These are phyloP conservation scores for human (Homo sapiens) DNA, from an alignment of 2,113 vertebrate species.

Conservation along the genomic window GRCh38 chr6:83730001-83730500, in stretches of 20 bases:
- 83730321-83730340: not conserved
- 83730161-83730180: not conserved
- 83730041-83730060: not conserved
- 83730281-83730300: not conserved
- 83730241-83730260: not conserved
- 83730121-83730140: not conserved
- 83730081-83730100: not conserved
- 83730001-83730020: not conserved
- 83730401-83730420: not conserved
- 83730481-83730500: not conserved
- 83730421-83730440: not conserved
- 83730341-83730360: not conserved
- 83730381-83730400: not conserved
- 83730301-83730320: not conserved
- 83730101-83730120: not conserved
- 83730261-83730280: not conserved
- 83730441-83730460: not conserved
- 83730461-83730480: not conserved
- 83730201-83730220: not conserved
- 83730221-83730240: not conserved
- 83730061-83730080: not conserved
- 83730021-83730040: not conserved
- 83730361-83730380: slow-evolving; percentile 26
- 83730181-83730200: not conserved
- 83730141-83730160: not conserved